Evolutionary conservation across 2,888 invertebrate species (phyloP), one percentile per base, ranked within the genome.

Genomic region (Marronus borbonicus): DNA sequence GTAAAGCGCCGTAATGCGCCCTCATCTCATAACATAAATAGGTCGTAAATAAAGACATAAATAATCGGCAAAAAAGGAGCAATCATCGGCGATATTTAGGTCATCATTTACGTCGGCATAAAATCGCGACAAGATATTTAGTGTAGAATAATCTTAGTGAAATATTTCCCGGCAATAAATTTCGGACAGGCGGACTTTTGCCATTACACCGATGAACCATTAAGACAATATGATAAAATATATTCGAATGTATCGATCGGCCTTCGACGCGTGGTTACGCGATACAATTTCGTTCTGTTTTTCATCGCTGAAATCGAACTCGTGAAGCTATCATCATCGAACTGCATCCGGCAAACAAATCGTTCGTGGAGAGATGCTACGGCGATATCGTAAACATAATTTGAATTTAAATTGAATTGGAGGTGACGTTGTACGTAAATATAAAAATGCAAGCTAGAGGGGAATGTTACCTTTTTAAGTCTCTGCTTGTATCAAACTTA

Each of bases 31-130:
- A 60, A 49, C 24, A 60, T 49, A 60, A 44, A 44, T 20, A 24
- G 58, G 44, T 74, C 72, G 60, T 74, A 74, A 74, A 74, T 74
- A 74, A 74, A 74, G 72, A 60, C 72, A 74, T 74, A 74, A 74
- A 74, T 74, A 74, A 74, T 60, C 31, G n/a, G 44, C 31, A 60
- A 24, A 74, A 74, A 44, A 12, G 39, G 44, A 44, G 60, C 50
- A 14, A 68, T 60, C 72, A 60, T 74, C 28, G 49, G 4, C 55
- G 24, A 74, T 24, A 74, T 62, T 60, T 60, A 14, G 44, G 24
- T 36, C 60, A 74, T 74, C 72, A 74, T 60, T 74, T 60, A 74
- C 20, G 62, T 74, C 28, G 44, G 60, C 44, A 36, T 74, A 44
- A 74, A 62, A 74, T 74, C 60, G 24, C 72, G 60, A 74, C 60